phyloP scores from a whole-genome alignment of 1,140 invertebrate species.

The Thalassaphorura encarpata region DNA sequence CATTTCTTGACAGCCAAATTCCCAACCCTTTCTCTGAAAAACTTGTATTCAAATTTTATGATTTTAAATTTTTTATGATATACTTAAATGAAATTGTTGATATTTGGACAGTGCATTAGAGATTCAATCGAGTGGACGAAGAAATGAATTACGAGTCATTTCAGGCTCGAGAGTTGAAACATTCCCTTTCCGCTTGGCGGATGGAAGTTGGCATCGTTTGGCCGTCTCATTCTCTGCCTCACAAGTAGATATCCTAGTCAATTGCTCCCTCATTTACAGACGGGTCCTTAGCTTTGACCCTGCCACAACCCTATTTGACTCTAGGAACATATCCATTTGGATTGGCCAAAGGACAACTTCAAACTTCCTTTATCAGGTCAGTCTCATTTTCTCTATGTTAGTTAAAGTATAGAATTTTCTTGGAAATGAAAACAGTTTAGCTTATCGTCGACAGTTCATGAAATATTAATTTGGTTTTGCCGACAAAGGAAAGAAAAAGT shows the following conservation, averaged over 20 bases:
- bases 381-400: not conserved
- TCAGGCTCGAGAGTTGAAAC: constrained; percentile 69
- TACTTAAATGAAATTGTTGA: too few species aligned
- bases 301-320: constrained; percentile 26
- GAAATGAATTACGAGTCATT: constrained; percentile 57
- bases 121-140: constrained; percentile 76
- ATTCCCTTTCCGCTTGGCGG: constrained; percentile 73
- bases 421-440: too few species aligned
- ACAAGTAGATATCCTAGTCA: constrained; percentile 68
- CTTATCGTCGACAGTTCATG: too few species aligned
- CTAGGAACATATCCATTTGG: constrained; percentile 56
- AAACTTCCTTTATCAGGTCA: constrained; percentile 78
- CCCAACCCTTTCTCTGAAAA: not conserved
- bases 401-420: too few species aligned
- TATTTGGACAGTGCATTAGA: constrained; percentile 79
- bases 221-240: constrained; percentile 69
- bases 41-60: too few species aligned
- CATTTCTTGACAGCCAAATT: not conserved
- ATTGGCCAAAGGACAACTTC: constrained; percentile 73
- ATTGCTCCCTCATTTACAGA: constrained; percentile 69
- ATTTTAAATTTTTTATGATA: too few species aligned
- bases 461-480: too few species aligned
- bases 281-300: constrained; percentile 32
- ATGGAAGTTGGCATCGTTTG: constrained; percentile 74
- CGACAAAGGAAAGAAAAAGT: too few species aligned